phyloP scores from a whole-genome alignment of 2,113 vertebrate species.

The Strix aluco region DNA sequence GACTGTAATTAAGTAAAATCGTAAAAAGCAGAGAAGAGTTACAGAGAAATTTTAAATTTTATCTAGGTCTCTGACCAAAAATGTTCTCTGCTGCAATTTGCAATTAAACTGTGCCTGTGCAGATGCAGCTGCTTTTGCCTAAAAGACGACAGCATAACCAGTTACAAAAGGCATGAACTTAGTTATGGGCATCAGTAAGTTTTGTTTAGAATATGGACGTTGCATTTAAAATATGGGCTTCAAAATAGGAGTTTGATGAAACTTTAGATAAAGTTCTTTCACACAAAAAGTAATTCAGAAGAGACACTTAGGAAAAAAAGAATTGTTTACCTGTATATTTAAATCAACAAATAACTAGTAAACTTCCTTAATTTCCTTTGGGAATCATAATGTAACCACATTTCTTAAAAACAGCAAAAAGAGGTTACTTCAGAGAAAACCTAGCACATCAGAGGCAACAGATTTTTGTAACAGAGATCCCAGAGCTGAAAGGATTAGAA shows the following conservation, averaged over 20 bases:
- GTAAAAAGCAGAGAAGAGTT: neutral
- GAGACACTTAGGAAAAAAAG: neutral
- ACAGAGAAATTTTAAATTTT: neutral
- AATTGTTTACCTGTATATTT: neutral
- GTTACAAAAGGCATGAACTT: neutral
- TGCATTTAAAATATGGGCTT: neutral
- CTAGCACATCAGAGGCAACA: neutral
- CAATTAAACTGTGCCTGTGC: neutral
- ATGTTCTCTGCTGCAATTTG: neutral
- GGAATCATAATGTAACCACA: neutral
- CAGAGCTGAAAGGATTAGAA: neutral
- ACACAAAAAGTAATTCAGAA: neutral
- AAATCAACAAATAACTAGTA: neutral
- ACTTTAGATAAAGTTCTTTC: neutral
- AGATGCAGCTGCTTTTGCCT: neutral
- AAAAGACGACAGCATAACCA: fast-evolving
- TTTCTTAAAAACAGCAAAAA: neutral
- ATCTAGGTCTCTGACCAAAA: neutral
- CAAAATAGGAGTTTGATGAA: neutral
- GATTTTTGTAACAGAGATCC: neutral
- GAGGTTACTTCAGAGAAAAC: neutral
- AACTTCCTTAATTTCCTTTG: neutral
- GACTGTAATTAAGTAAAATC: neutral
- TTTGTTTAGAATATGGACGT: neutral
- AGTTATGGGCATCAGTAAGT: neutral